These are phyloP conservation scores for Actenoides hombroni DNA, from an alignment of 2,113 vertebrate genomes.

Conservation along the genomic window DNA sequence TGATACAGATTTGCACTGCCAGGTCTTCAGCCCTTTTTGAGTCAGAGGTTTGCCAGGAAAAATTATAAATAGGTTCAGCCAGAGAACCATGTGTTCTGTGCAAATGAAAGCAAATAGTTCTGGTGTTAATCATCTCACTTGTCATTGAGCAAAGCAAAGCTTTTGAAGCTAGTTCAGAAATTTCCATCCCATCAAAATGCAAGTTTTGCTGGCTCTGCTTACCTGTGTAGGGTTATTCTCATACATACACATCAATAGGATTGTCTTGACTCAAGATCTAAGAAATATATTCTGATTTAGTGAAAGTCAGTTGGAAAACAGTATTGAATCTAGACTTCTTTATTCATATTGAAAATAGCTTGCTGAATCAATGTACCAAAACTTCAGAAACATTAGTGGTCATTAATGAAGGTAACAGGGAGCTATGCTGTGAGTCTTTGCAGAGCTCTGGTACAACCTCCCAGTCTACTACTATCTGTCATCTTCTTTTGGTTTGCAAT, in stretches of 20 bases:
- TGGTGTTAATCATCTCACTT: constrained; percentile 2
- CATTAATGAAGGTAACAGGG: not conserved
- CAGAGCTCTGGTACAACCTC: not conserved
- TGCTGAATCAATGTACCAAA: not conserved
- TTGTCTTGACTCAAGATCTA: not conserved
- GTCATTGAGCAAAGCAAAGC: not conserved
- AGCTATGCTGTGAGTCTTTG: not conserved
- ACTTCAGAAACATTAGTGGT: not conserved
- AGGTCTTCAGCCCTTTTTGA: not conserved
- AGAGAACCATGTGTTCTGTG: not conserved
- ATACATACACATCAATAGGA: not conserved
- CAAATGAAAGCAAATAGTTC: constrained; percentile 20
- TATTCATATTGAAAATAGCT: not conserved
- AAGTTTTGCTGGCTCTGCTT: not conserved
- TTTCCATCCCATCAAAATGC: not conserved
- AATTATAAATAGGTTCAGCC: not conserved
- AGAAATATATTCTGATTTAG: not conserved
- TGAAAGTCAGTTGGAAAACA: not conserved
- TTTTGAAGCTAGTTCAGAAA: constrained; percentile 18
- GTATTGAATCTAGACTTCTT: not conserved
- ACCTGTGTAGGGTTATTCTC: not conserved
- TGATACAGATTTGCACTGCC: not conserved
- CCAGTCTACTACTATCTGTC: not conserved
- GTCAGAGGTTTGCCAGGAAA: constrained; percentile 1
- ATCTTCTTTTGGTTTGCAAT: not conserved